These are phyloP conservation scores for Steinernema scapterisci DNA, from an alignment of 2,888 invertebrate genomes.

Conservation along the genomic window DNA sequence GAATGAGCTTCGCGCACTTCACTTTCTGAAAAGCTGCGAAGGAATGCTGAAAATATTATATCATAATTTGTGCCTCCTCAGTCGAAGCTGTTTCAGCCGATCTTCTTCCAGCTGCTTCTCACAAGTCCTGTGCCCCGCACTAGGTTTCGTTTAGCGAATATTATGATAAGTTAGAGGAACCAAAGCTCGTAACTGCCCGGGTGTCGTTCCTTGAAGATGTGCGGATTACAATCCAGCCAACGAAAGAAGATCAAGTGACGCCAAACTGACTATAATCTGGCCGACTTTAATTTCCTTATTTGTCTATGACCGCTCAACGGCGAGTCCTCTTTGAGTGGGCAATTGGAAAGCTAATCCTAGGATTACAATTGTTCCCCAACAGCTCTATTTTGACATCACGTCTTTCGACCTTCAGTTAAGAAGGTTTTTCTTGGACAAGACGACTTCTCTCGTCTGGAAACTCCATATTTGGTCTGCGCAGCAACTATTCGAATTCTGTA, in stretches of 20 bases:
- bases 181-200: neutral
- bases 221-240: neutral
- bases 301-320: slow-evolving; percentile 1
- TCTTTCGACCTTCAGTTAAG: too few relatives aligned
- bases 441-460: too few relatives aligned
- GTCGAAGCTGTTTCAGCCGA: too few relatives aligned
- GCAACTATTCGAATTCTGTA: neutral
- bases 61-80: slow-evolving; percentile 16
- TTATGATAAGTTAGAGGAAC: neutral
- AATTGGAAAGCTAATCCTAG: slow-evolving; percentile 24
- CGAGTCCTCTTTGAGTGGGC: neutral
- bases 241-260: slow-evolving; percentile 5
- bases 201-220: neutral
- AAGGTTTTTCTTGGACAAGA: too few relatives aligned
- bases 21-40: neutral
- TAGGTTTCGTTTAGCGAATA: too few relatives aligned
- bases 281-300: slow-evolving; percentile 26
- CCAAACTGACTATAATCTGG: slow-evolving; percentile 3
- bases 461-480: too few relatives aligned
- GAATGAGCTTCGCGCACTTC: slow-evolving; percentile 25
- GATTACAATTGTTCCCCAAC: slow-evolving; percentile 14
- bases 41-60: slow-evolving; percentile 17
- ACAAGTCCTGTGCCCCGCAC: too few relatives aligned
- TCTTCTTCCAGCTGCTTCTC: too few relatives aligned
- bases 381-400: neutral